Evolutionary conservation across 2,113 vertebrate genomes (phyloP), one percentile per base, ranked within the genome.

Genomic region (Callospermophilus lateralis): DNA sequence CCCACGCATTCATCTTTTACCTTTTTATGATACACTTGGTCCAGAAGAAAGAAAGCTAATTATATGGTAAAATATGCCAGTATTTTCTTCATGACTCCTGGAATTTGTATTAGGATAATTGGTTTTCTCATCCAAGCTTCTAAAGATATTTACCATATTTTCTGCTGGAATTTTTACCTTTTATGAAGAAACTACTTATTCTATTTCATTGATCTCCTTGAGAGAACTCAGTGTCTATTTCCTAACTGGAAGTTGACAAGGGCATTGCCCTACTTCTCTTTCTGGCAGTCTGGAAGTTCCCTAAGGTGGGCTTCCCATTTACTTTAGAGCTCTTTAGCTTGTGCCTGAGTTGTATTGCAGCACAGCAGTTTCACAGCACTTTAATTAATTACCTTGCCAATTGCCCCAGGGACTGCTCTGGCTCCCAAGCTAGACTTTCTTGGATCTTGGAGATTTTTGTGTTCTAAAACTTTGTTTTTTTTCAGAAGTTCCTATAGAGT

Each of bases 301-400:
- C 74, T 79, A 51, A 93, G 78, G 91, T 91, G 70, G 68, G 58
- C 80, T 10, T 22, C 42, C 11, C 45, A 5, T 20, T 84, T 95
- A 86, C 85, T 92, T 94, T 93, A 73, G 81, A 74, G 51, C 34
- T 72, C 78, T 37, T 15, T 61, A 37, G 10, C 53, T 81, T 48
- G 34, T 63, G 8, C 72, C 39, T 42, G 61, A 83, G 4, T 32
- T 16, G 4, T 16, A 11, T 63, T 34, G 4, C 79, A 13, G 39
- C 39, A 70, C 53, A 87, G 28, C 48, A 74, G 73, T 88, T 53
- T 20, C 58, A 17, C 5, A 63, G 19, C 61, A 81, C 68, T 95
- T 90, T 94, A 94, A 91, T 96, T 96, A 97, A 94, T 95, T 96
- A 93, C 85, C 42, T 95, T 84, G 55, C 61, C 88, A 88, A 1